These are phyloP conservation scores for Drosophila gaucha DNA, from an alignment of 2,888 invertebrate species.

Conservation along the genomic window DNA sequence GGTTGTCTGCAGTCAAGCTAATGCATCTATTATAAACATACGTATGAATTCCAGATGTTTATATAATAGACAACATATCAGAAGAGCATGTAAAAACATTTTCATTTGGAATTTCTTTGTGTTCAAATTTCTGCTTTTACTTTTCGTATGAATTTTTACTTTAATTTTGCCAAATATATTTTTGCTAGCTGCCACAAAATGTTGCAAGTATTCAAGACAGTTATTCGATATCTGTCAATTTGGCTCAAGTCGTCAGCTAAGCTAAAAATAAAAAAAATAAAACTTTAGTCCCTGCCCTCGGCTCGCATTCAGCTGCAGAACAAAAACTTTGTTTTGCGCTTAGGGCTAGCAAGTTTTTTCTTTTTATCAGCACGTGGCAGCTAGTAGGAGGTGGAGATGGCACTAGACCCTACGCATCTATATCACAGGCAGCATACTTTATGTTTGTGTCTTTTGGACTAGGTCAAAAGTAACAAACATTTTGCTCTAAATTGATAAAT, in stretches of 20 bases:
- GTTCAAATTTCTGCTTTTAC: background rate
- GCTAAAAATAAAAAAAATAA: constrained; percentile 19
- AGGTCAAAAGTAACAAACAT: constrained; percentile 42
- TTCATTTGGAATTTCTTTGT: background rate
- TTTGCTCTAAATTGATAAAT: constrained; percentile 47
- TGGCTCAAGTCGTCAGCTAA: constrained; percentile 18
- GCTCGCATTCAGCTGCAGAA: background rate
- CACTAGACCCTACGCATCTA: background rate
- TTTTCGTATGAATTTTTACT: background rate
- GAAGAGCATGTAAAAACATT: background rate
- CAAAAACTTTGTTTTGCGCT: constrained; percentile 39
- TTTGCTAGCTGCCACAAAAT: constrained; percentile 7
- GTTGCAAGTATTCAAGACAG: constrained; percentile 19
- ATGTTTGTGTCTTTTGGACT: constrained; percentile 9
- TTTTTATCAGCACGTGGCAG: constrained; percentile 6
- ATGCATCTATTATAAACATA: too few relatives aligned
- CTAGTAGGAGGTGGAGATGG: background rate
- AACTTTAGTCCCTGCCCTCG: background rate
- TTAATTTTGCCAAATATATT: background rate
- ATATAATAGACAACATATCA: background rate
- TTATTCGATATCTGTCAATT: constrained; percentile 37
- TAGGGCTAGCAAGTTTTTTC: constrained; percentile 40
- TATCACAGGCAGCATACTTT: background rate
- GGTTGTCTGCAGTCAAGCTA: too few relatives aligned
- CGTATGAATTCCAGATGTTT: too few relatives aligned